Evolutionary conservation across 1,140 invertebrate species (phyloP), one percentile per base, ranked within the genome.

Genomic region (Drosophila repleta): DNA sequence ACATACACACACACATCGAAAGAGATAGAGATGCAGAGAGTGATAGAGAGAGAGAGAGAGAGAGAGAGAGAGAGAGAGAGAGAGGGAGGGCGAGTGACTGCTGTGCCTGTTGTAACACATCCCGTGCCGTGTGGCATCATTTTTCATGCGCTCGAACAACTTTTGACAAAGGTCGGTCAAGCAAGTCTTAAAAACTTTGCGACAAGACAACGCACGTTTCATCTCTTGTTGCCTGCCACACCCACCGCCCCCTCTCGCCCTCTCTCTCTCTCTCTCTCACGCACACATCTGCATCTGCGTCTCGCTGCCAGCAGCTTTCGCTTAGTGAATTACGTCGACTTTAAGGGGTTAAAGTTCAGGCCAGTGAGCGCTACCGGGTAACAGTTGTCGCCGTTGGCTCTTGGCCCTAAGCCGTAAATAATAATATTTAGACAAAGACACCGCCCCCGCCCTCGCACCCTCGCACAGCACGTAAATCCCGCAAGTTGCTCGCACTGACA

Each of bases 101-200:
- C 49, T 63, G 45, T 46, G 57, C 52, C 70, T 74, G 68, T 65
- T 84, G 81, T 80, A 85, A 80, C 81, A 85, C 81, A 84, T 85
- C 73, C 80, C 67, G 80, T 77, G 72, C 74, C 69, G 68, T 76
- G 72, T 69, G 80, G 83, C 83, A 87, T 87, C 83, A 87, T 87
- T 88, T 87, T 87, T 87, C 83, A 88, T 87, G 78, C 79, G 83
- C 83, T 87, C 82, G 66, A 87, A 76, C 83, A 87, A 87, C 83
- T 87, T 87, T 83, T 87, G 83, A 87, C 83, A 87, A 87, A 87
- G 83, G 83, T 87, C 83, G 83, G 83, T 87, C 83, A 87, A 87
- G 83, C 83, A 83, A 87, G 83, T 87, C 83, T 87, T 87, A 87
- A 87, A 87, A 87, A 87, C 84, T 87, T 87, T 87, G 79, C 84